Percentiles rank a stretch among this genome's conserved stretches.
phyloP scores from a whole-genome alignment of 2,113 vertebrate species.

The Plecotus auritus region DNA sequence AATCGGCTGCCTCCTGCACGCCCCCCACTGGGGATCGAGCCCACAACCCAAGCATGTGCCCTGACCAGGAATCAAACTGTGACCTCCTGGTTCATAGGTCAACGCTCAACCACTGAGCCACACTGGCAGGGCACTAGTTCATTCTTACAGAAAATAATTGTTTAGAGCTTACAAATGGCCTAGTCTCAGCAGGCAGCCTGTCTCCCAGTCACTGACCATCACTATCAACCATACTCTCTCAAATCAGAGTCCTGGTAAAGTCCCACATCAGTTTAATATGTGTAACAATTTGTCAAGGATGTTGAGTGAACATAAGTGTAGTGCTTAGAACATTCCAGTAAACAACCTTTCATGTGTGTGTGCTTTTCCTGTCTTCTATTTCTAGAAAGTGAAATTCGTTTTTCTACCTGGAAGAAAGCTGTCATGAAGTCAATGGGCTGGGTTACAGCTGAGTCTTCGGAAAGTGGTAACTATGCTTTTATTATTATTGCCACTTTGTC shows the following conservation, averaged over 20 bases:
- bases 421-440: conserved; percentile 95
- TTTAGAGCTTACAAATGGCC: neutral
- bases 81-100: too few relatives aligned
- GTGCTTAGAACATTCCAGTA: neutral
- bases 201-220: neutral
- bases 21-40: too few relatives aligned
- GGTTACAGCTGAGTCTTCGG: conserved; percentile 85
- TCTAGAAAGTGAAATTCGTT: conserved; percentile 95
- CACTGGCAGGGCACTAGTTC: neutral
- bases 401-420: conserved; percentile 96
- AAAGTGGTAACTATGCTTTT: conserved; percentile 74
- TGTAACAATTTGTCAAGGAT: neutral
- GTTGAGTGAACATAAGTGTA: neutral
- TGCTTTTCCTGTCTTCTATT: conserved; percentile 41
- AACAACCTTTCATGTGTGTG: neutral
- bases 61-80: too few relatives aligned
- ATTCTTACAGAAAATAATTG: neutral
- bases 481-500: neutral
- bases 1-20: too few relatives aligned
- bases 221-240: neutral
- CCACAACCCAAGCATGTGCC: too few relatives aligned
- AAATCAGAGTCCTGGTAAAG: neutral
- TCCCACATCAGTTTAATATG: neutral
- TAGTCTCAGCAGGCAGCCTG: neutral
- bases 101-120: too few relatives aligned